Conservation (phyloP, 2,113 vertebrate genomes). For the Podarcis muralis region DNA sequence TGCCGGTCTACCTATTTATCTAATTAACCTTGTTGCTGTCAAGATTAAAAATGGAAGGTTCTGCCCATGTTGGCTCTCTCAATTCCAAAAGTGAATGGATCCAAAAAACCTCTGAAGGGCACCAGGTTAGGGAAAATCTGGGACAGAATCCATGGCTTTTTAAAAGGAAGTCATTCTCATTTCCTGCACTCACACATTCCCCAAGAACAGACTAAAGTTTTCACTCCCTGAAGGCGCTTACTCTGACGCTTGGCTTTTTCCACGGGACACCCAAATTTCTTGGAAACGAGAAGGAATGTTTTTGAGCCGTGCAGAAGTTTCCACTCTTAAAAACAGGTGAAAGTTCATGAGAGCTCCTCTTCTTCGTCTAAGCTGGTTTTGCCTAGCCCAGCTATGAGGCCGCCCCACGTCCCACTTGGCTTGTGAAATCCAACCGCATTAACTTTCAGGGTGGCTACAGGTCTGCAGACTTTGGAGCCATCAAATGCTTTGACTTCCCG, state of each 20-base stretch:
- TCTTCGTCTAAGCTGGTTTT: not conserved
- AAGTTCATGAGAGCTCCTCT: not conserved
- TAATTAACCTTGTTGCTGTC: not conserved
- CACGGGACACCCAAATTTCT: not conserved
- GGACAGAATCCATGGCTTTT: not conserved
- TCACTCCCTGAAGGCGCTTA: not conserved
- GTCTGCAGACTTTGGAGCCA: not conserved
- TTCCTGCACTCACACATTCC: accelerated
- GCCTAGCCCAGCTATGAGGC: not conserved
- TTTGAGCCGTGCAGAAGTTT: not conserved
- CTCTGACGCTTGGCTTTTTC: accelerated
- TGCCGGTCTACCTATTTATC: not conserved
- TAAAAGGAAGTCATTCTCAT: accelerated
- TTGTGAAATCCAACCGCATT: not conserved
- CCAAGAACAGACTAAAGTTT: not conserved
- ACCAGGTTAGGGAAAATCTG: too few species aligned
- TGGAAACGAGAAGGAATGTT: not conserved
- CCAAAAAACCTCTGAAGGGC: not conserved
- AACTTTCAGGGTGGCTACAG: accelerated
- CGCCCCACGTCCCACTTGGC: not conserved
- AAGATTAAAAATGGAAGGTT: not conserved
- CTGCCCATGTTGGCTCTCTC: not conserved
- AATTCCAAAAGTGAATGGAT: too few species aligned
- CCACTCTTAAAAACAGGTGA: not conserved
- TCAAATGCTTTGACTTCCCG: not conserved